Evolutionary conservation across 92 coral and sea anemone genomes (phyloP).

Genomic region (Virgularia gustaviana): DNA sequence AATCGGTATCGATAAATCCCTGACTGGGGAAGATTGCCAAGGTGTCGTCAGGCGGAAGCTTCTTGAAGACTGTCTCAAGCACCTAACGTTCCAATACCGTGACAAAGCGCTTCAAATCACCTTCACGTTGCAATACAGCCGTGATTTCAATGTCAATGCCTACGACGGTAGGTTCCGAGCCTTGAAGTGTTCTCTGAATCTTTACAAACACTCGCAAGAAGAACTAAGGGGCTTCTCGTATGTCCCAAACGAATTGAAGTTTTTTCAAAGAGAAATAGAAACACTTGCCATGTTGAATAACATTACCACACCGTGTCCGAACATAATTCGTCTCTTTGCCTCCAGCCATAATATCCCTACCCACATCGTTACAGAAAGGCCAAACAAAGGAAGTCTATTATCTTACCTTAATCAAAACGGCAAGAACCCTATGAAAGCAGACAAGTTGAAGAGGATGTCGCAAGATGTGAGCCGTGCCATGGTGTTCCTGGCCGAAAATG

Average conservation of each 20-base stretch:
- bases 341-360: conserved; percentile 1
- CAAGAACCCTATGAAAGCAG: background rate
- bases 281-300: conserved; percentile 4
- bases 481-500: background rate
- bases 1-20: too few species aligned
- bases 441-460: background rate
- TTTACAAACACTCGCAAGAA: conserved; percentile 2
- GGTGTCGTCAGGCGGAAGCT: too few species aligned
- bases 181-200: conserved; percentile 7
- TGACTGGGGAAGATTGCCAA: too few species aligned
- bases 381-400: conserved; percentile 4
- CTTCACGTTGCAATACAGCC: too few species aligned
- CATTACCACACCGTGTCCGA: background rate
- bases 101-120: background rate
- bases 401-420: background rate
- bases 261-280: conserved; percentile 12
- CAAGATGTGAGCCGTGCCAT: conserved; percentile 17
- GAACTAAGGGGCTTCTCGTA: background rate
- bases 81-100: background rate
- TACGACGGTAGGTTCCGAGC: conserved; percentile 4
- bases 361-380: conserved; percentile 12
- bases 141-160: background rate
- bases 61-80: background rate
- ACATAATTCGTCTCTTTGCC: conserved; percentile 9
- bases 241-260: background rate